Evolutionary conservation across 2,888 invertebrate genomes (phyloP).

Genomic region (Epicampocera succincta): DNA sequence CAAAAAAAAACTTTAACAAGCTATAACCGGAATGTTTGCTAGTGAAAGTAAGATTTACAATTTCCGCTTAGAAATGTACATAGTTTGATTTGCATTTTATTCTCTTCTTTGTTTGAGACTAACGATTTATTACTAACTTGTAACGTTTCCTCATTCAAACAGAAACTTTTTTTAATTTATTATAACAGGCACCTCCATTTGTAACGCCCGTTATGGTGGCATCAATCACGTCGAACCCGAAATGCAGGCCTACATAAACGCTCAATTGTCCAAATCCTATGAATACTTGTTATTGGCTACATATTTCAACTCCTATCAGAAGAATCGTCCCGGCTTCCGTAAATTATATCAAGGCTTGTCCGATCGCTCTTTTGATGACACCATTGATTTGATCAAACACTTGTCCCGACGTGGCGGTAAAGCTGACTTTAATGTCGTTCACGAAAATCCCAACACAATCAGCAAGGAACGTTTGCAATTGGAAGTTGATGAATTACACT

Average conservation of each 20-base stretch:
- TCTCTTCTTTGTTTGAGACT: no score
- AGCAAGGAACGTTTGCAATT: conserved; percentile 69
- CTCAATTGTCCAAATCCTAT: conserved; percentile 88
- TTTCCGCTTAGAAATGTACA: conserved; percentile 16
- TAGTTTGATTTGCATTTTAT: background rate
- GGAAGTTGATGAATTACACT: conserved; percentile 85
- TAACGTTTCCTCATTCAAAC: background rate
- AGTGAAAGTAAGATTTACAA: conserved; percentile 75
- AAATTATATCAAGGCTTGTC: conserved; percentile 88
- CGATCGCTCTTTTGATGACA: conserved; percentile 88
- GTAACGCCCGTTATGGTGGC: conserved; percentile 76
- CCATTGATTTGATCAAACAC: conserved; percentile 89
- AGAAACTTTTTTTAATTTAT: conserved; percentile 20
- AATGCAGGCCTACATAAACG: conserved; percentile 82
- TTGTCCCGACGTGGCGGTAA: conserved; percentile 87
- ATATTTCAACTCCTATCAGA: conserved; percentile 89
- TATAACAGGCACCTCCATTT: conserved; percentile 69
- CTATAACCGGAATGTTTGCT: conserved; percentile 77
- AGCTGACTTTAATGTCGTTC: conserved; percentile 83
- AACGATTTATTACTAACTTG: no score
- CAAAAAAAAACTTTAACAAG: conserved; percentile 71
- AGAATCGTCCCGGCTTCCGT: conserved; percentile 89
- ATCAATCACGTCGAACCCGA: conserved; percentile 75
- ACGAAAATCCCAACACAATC: conserved; percentile 72
- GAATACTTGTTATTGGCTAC: conserved; percentile 89